Evolutionary conservation across 1,140 invertebrate species (phyloP), one percentile per base, ranked within the genome.

Genomic region (Aradophagus sp.): DNA sequence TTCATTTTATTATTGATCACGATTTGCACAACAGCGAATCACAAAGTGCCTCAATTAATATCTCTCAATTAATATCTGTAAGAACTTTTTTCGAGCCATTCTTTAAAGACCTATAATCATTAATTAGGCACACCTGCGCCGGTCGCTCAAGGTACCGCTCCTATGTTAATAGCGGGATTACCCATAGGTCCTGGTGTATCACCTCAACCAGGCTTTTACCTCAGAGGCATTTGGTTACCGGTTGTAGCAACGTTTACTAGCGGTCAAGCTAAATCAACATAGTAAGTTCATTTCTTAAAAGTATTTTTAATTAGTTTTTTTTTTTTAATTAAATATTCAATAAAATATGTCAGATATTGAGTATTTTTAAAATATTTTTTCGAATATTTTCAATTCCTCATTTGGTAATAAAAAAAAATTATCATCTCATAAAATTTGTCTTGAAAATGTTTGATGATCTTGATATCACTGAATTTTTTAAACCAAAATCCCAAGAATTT

Each of bases 201-300:
- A 2, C 93, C 96, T 68, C 95, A 96, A 79, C 91, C 95, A 20
- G 96, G 95, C 5, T 99, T 98, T 84, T 93, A 94, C 78, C 95
- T 96, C 76, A 89, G 96, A 62, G 95, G 95, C 8, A 92, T 97
- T 50, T 97, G 95, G 91, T 87, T 98, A 12, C 95, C 96, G 2
- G 87, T 98, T 14, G 91, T 96, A 41, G 89, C 92, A 12, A 93
- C 90, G 15, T 94, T 95, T 84, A 90, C 93, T n/a, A 92, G 91
- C 23, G 95, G 93, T 16, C 91, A 93, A 76, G 90, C 93, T 0
- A 96, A 95, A 88, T 90, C 94, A 34, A 89, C 92, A 15, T 96
- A 95, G 95, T 97, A 89, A 91, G 93, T 31, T 29, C 8, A 14
- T 36, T 16, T 8, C 8, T 36, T 29, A 4, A 29, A 5, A 29